These are phyloP conservation scores for Crotalus tigris DNA, from an alignment of 2,113 vertebrate genomes.

Conservation along the genomic window DNA sequence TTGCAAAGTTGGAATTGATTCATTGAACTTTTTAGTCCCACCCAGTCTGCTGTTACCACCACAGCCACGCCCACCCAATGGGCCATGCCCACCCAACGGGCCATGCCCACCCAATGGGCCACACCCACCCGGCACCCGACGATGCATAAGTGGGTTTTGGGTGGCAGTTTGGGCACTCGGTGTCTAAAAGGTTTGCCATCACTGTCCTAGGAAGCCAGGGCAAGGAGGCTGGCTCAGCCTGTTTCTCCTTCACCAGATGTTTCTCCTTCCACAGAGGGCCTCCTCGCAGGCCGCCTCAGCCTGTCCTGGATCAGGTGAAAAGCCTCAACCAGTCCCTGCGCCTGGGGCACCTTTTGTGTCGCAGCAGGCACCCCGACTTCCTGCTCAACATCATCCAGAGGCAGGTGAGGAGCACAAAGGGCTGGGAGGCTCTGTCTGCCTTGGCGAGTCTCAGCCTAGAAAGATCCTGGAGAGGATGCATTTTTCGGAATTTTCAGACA, in stretches of 20 bases:
- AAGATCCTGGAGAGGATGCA: neutral
- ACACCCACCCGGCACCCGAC: no score
- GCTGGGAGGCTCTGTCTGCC: neutral
- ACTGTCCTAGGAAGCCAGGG: neutral
- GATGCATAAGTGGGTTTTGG: no score
- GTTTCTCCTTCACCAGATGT: neutral
- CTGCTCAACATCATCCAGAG: slow-evolving; percentile 97
- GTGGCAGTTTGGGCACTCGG: no score
- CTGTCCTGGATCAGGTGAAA: slow-evolving; percentile 92
- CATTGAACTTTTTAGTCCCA: no score
- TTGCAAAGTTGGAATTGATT: no score
- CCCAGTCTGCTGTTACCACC: no score
- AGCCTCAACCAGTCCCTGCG: slow-evolving; percentile 91
- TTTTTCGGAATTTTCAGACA: no score
- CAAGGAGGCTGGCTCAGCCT: neutral
- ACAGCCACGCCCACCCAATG: no score
- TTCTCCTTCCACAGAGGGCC: slow-evolving; percentile 78
- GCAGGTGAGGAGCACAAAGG: slow-evolving; percentile 73
- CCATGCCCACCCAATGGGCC: no score
- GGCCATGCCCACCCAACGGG: no score
- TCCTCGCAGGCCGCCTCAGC: slow-evolving; percentile 88
- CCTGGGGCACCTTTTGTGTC: slow-evolving; percentile 92
- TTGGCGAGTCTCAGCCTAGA: neutral
- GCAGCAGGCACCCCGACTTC: slow-evolving; percentile 93
- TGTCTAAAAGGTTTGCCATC: no score